These are phyloP conservation scores for Rattus norvegicus DNA, from an alignment of 2,113 vertebrate genomes.

Conservation along the genomic window GRCr8 NC_086028.1:105990501-105991000, in stretches of 20 bases:
- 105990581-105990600: background rate
- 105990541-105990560: background rate
- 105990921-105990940: background rate
- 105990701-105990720: background rate
- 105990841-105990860: background rate
- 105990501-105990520: accelerated
- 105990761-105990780: background rate
- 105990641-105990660: slow-evolving; percentile 8
- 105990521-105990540: accelerated
- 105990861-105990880: background rate
- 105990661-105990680: background rate
- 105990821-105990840: background rate
- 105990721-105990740: background rate
- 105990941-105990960: background rate
- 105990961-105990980: background rate
- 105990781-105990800: slow-evolving; percentile 10
- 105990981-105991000: background rate
- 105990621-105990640: slow-evolving; percentile 32
- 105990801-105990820: background rate
- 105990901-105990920: background rate
- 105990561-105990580: background rate
- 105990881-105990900: background rate
- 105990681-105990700: background rate
- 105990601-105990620: background rate
- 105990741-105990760: background rate